Evolutionary conservation across 2,113 vertebrate species (phyloP), one percentile per base, ranked within the genome.

Genomic region (Phalacrocorax aristotelis): DNA sequence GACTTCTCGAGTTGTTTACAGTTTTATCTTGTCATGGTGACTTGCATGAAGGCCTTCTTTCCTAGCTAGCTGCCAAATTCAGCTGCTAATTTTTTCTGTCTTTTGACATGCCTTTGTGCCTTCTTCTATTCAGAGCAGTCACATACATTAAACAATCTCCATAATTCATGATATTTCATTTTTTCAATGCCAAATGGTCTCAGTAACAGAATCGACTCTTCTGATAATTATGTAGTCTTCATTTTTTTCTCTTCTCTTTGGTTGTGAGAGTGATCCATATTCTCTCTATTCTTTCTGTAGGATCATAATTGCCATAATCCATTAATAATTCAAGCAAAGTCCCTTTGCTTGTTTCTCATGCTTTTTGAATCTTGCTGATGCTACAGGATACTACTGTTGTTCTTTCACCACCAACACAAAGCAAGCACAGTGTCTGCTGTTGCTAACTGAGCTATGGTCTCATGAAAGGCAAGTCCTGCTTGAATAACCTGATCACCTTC

Each of bases 61-160:
- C 65, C 54, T 49, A 10, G 0, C 17, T 52, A 72, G 62, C 44
- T 90, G 75, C 49, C 70, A 85, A 87, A 80, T 80, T 74, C 74
- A 94, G 58, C 57, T 95, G 66, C 54, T 91, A 65, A 82, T 94
- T 95, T 93, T 9, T 57, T 77, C 61, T 40, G 23, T 91, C 70
- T 87, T 90, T 87, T 83, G 92, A 94, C 78, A 62, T 72, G 61
- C 23, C 62, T 96, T 83, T 96, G 81, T 88, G 83, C 40, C 27
- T 72, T 65, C 66, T 49, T 85, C 78, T 91, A 61, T 85, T 95
- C 66, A 90, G 49, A 76, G 71, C 46, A 93, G 70, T 88, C 66
- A 62, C 40, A 69, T 44, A 87, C 42, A 70, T 83, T 78, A 91
- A 95, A 90, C n/a, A 82, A 77, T 81, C 54, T 85, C 78, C 58